Conservation (phyloP, 2,888 invertebrate species). For the Agonopterix arenella region DNA sequence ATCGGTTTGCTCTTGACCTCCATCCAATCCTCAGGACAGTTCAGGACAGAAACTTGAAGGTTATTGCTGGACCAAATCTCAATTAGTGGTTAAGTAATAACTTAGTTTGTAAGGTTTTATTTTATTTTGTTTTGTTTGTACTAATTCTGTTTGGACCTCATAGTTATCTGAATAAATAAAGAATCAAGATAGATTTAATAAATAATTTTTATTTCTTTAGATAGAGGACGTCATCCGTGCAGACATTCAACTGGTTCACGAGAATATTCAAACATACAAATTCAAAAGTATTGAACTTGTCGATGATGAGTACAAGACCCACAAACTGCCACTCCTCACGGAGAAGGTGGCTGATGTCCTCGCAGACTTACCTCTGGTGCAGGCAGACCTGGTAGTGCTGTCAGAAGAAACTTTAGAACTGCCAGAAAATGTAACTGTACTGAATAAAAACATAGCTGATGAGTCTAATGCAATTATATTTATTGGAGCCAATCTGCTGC, state of each 20-base stretch:
- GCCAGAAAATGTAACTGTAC: constrained; percentile 70
- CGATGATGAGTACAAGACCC: constrained; percentile 67
- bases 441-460: constrained; percentile 76
- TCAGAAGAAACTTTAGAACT: constrained; percentile 65
- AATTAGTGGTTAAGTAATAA: too few species aligned
- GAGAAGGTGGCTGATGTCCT: constrained; percentile 76
- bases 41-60: too few species aligned
- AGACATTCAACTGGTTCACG: constrained; percentile 82
- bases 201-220: constrained; percentile 21
- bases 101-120: too few species aligned
- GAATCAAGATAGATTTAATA: not conserved
- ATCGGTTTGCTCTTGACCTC: too few species aligned
- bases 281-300: constrained; percentile 76
- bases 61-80: too few species aligned
- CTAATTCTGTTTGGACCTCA: too few species aligned
- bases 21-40: too few species aligned
- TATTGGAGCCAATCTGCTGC: constrained; percentile 70
- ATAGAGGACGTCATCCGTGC: constrained; percentile 73
- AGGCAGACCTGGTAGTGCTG: constrained; percentile 79
- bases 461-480: constrained; percentile 70
- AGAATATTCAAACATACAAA: constrained; percentile 81
- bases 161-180: too few species aligned
- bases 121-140: too few species aligned
- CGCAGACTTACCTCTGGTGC: constrained; percentile 81
- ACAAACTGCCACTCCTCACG: constrained; percentile 65